Conservation (phyloP, 2,888 invertebrate genomes). For the Sericinus montela region DNA sequence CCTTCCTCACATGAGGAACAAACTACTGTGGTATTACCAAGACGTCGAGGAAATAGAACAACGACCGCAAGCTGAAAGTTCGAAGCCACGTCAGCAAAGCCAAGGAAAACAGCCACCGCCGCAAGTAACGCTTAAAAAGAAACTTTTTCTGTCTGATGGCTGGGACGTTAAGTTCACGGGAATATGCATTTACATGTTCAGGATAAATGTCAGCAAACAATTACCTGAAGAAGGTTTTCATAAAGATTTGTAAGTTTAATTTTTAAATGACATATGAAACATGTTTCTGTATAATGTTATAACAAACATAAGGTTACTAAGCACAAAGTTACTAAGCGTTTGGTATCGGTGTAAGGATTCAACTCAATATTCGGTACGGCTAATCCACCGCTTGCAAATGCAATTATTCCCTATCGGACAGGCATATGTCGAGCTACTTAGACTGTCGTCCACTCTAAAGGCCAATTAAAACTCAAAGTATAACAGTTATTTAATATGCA, state of each 20-base stretch:
- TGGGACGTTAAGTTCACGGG: constrained; percentile 90
- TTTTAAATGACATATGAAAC: no score
- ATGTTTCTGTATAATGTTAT: no score
- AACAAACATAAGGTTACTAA: no score
- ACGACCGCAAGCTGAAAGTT: constrained; percentile 62
- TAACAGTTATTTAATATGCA: no score
- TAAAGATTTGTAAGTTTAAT: constrained; percentile 82
- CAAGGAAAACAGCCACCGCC: constrained; percentile 67
- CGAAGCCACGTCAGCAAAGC: constrained; percentile 66
- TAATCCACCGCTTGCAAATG: no score
- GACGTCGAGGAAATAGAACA: constrained; percentile 86
- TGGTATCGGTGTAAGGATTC: no score
- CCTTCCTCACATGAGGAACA: constrained; percentile 90
- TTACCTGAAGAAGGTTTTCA: constrained; percentile 96
- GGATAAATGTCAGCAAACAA: constrained; percentile 90
- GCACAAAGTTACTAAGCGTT: no score
- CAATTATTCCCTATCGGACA: no score
- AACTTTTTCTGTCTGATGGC: constrained; percentile 91
- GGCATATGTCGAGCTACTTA: no score
- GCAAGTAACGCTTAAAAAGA: constrained; percentile 81
- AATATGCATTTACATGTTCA: constrained; percentile 91
- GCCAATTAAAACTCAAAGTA: no score
- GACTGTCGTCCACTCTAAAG: no score
- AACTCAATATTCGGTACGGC: no score
- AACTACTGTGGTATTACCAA: constrained; percentile 93